Conservation (phyloP, 2,797 vertebrate genomes). For the Acanthurus lineatus region DNA sequence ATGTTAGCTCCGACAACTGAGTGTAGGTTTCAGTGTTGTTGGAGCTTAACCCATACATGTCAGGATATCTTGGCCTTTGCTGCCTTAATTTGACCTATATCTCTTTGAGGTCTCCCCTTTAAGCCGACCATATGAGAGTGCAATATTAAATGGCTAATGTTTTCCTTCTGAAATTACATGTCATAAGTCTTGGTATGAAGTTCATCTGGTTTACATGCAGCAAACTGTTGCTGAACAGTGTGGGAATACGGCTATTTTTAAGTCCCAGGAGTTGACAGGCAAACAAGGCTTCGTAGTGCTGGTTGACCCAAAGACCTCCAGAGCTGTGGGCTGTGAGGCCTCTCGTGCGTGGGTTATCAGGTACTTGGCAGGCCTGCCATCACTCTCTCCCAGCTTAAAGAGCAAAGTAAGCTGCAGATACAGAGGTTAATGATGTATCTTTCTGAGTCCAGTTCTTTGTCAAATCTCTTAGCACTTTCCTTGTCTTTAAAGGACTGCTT, state of each 20-base stretch:
- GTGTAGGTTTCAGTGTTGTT: too few relatives aligned
- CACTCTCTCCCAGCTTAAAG: slow-evolving; percentile 57
- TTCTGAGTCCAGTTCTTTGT: background rate
- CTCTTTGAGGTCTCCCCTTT: too few relatives aligned
- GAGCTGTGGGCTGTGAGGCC: slow-evolving; percentile 40
- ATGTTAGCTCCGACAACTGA: background rate
- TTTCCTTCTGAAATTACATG: background rate
- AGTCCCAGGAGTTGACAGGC: slow-evolving; percentile 43
- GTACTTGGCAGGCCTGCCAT: slow-evolving; percentile 65
- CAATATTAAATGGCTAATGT: background rate
- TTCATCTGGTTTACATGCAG: slow-evolving; percentile 31
- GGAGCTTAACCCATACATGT: too few relatives aligned
- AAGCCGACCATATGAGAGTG: background rate
- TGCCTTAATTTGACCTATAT: too few relatives aligned
- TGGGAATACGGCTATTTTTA: slow-evolving; percentile 56
- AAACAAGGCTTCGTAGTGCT: slow-evolving; percentile 42
- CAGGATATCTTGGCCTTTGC: too few relatives aligned
- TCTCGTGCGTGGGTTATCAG: slow-evolving; percentile 78
- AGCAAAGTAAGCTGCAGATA: slow-evolving; percentile 46
- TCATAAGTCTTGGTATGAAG: slow-evolving; percentile 8
- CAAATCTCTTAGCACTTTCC: background rate
- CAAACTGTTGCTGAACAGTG: slow-evolving; percentile 30
- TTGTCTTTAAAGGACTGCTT: background rate
- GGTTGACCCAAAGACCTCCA: slow-evolving; percentile 50
- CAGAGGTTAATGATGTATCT: slow-evolving; percentile 50